Conservation (phyloP, 2,797 vertebrate genomes). For the Ibycter americanus region DNA sequence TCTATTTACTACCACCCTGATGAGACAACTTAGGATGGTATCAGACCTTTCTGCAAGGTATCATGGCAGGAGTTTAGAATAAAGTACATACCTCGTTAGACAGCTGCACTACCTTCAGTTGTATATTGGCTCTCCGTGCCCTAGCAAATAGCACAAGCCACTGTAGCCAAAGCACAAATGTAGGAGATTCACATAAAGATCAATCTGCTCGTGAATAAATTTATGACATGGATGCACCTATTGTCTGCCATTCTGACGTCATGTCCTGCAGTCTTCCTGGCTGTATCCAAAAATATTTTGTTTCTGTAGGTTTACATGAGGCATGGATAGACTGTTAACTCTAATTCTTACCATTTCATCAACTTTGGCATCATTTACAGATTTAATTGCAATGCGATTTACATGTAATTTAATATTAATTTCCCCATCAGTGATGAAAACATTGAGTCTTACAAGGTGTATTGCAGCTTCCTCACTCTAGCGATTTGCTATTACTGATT, state of each 20-base stretch:
- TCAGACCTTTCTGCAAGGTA: background rate
- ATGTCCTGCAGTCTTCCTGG: background rate
- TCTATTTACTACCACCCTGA: background rate
- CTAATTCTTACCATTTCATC: background rate
- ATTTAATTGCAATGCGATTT: background rate
- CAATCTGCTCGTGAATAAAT: background rate
- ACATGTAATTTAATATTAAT: background rate
- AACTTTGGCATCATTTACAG: background rate
- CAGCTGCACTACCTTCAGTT: background rate
- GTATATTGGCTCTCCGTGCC: accelerated
- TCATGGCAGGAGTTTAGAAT: background rate
- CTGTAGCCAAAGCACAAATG: accelerated
- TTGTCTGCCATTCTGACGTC: background rate
- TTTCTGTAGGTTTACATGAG: background rate
- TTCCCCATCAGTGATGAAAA: background rate
- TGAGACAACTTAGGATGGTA: background rate
- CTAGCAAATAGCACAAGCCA: background rate
- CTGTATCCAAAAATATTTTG: background rate
- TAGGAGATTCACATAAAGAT: background rate
- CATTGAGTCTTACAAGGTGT: background rate
- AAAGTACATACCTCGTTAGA: too few relatives aligned
- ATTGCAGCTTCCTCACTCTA: background rate
- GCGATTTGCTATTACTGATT: background rate
- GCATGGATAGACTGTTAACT: background rate
- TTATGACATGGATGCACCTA: background rate